Conservation (phyloP, 1,140 invertebrate genomes). For the Trialeurodes vaporariorum region DNA sequence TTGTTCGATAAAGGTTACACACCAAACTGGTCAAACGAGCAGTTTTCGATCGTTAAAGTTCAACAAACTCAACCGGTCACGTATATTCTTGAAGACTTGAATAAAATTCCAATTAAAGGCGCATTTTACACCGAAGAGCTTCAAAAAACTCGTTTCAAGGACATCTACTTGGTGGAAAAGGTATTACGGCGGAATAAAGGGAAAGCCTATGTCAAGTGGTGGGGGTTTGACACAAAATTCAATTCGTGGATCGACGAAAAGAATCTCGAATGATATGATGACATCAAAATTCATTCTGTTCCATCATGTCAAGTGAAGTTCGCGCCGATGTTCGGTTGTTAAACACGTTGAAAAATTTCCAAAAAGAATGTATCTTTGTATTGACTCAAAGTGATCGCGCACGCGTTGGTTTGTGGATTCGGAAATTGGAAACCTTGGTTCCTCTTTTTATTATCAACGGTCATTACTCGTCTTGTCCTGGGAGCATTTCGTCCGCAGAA, state of each 20-base stretch:
- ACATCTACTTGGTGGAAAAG: constrained; percentile 31
- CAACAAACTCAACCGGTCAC: constrained; percentile 16
- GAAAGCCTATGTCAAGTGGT: constrained; percentile 32
- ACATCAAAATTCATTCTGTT: too few relatives aligned
- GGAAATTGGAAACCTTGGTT: too few relatives aligned
- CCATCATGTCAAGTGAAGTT: too few relatives aligned
- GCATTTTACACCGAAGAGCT: constrained; percentile 29
- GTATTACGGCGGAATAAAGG: constrained; percentile 25
- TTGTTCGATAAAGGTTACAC: constrained; percentile 21
- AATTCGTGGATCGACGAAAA: constrained; percentile 32
- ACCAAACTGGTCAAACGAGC: constrained; percentile 17
- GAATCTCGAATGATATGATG: too few relatives aligned
- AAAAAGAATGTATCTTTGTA: too few relatives aligned
- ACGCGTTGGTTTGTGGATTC: too few relatives aligned
- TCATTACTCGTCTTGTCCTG: too few relatives aligned
- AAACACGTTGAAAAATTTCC: too few relatives aligned
- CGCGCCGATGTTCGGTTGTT: too few relatives aligned
- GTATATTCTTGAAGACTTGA: constrained; percentile 18
- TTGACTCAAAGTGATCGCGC: too few relatives aligned
- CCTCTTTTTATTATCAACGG: too few relatives aligned
- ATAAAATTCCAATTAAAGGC: constrained; percentile 20
- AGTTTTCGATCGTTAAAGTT: constrained; percentile 17
- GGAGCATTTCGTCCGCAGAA: too few relatives aligned
- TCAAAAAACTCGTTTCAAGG: constrained; percentile 22
- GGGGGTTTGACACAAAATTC: constrained; percentile 26